phyloP scores from a whole-genome alignment of 1,140 invertebrate species.

The Leptinotarsa texana region DNA sequence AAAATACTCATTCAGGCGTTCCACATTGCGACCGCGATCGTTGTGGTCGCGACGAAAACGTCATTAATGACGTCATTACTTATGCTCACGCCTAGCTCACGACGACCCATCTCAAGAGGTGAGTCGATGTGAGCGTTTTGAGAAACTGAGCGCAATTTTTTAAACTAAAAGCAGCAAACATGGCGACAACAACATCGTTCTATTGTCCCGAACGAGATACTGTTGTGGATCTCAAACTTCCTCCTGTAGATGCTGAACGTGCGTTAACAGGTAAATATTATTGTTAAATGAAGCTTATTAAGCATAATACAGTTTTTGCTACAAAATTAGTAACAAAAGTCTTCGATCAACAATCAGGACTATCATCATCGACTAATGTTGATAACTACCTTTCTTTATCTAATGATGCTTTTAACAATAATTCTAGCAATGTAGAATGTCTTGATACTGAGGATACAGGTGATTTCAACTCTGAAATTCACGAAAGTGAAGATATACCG shows the following conservation, averaged over 20 bases:
- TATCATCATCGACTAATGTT: constrained; percentile 20
- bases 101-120: too few species aligned
- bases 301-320: constrained; percentile 15
- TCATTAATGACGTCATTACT: too few species aligned
- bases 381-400: constrained; percentile 2
- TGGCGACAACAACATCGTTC: constrained; percentile 12
- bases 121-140: not conserved
- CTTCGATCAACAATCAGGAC: constrained; percentile 18
- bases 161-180: constrained; percentile 11
- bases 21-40: too few species aligned
- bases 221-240: constrained; percentile 9
- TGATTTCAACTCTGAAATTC: constrained; percentile 23
- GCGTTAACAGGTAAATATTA: not conserved
- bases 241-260: constrained; percentile 11
- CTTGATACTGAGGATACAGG: constrained; percentile 24
- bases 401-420: constrained; percentile 18
- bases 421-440: constrained; percentile 21
- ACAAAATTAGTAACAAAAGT: constrained; percentile 15
- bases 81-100: too few species aligned
- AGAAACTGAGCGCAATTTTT: constrained; percentile 3
- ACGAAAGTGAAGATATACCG: constrained; percentile 24
- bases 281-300: constrained; percentile 12
- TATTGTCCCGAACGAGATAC: not conserved
- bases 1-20: too few species aligned
- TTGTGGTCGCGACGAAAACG: too few species aligned